Evolutionary conservation across 2,113 vertebrate genomes (phyloP).

Genomic region (Oriolus oriolus): DNA sequence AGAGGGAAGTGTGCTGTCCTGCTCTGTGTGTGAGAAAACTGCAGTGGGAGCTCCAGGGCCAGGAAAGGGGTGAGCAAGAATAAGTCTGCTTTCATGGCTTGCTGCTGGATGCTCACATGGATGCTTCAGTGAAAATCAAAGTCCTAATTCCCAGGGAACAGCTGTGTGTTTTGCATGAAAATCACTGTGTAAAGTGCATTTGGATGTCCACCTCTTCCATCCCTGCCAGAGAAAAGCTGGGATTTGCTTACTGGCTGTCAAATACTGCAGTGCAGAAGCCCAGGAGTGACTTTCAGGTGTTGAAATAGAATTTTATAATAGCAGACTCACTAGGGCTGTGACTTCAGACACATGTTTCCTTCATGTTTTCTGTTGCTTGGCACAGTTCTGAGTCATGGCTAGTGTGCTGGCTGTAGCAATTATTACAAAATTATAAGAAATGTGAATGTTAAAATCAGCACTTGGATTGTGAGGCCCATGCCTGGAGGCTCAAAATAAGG

Average conservation of each 20-base stretch:
- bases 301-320: not conserved
- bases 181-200: not conserved
- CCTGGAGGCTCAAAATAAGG: not conserved
- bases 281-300: not conserved
- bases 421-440: not conserved
- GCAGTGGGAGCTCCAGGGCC: not conserved
- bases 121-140: not conserved
- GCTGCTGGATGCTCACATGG: not conserved
- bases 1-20: not conserved
- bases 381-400: not conserved
- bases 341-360: not conserved
- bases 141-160: not conserved
- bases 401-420: not conserved
- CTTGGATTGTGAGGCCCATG: not conserved
- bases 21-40: not conserved
- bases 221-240: not conserved
- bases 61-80: not conserved
- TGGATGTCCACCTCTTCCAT: not conserved
- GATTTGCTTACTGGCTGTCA: not conserved
- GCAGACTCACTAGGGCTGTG: not conserved
- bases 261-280: not conserved
- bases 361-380: not conserved
- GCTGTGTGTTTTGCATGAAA: not conserved
- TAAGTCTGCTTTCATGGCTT: not conserved
- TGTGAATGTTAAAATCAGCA: not conserved